These are phyloP conservation scores for Sinocyclocheilus rhinocerous DNA, from an alignment of 2,113 vertebrate genomes.

Conservation along the genomic window DNA sequence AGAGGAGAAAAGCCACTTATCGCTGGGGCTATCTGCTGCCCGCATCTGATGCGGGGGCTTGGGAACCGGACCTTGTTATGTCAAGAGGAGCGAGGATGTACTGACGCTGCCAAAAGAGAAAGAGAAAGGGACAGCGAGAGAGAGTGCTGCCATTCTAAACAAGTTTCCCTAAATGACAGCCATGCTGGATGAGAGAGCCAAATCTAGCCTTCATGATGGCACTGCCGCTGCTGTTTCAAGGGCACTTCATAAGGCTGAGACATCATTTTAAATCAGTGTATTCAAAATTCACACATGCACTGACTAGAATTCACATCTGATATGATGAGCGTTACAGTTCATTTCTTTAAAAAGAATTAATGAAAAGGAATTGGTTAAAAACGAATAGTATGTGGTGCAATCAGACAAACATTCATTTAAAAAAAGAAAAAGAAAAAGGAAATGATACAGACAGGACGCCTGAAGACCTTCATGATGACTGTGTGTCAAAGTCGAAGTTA, in stretches of 20 bases:
- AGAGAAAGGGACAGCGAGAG: conserved; percentile 27
- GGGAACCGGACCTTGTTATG: conserved; percentile 54
- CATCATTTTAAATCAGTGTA: background rate
- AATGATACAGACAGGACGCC: background rate
- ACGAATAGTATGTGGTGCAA: background rate
- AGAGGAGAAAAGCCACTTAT: conserved; percentile 55
- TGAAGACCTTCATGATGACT: background rate
- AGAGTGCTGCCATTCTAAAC: conserved; percentile 37
- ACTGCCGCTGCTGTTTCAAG: conserved; percentile 21
- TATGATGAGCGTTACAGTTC: background rate
- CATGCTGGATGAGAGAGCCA: conserved; percentile 17
- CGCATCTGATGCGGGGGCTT: conserved; percentile 53
- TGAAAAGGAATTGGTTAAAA: background rate
- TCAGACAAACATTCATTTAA: background rate
- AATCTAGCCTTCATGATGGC: conserved; percentile 28
- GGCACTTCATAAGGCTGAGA: conserved; percentile 13
- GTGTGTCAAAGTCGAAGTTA: background rate
- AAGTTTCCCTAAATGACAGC: conserved; percentile 30
- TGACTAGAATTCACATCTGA: background rate
- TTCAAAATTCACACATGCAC: background rate
- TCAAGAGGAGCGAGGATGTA: conserved; percentile 47
- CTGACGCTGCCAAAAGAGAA: conserved; percentile 46
- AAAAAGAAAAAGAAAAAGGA: background rate
- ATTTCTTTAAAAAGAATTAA: background rate
- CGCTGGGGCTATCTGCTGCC: conserved; percentile 49